Evolutionary conservation across 2,113 vertebrate genomes (phyloP).

Genomic region (Cyrtonyx montezumae): DNA sequence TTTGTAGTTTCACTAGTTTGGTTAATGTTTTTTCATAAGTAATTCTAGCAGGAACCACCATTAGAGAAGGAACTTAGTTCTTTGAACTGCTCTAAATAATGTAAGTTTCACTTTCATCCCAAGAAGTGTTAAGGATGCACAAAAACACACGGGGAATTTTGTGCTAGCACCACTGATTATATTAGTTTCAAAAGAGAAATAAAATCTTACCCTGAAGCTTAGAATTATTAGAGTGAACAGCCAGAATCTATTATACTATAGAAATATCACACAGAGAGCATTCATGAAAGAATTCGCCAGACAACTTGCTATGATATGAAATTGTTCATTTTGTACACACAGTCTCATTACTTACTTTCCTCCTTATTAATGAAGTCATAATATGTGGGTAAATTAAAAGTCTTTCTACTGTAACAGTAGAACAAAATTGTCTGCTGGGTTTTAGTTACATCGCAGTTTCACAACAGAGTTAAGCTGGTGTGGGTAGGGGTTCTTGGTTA

Average conservation of each 20-base stretch:
- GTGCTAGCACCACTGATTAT: conserved; percentile 72
- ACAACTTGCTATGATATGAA: conserved; percentile 21
- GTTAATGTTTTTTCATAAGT: conserved; percentile 65
- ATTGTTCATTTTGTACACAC: conserved; percentile 63
- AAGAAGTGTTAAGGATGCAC: conserved; percentile 71
- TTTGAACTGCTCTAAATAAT: conserved; percentile 73
- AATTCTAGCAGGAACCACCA: conserved; percentile 57
- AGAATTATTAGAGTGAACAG: conserved; percentile 74
- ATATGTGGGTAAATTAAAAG: conserved; percentile 62
- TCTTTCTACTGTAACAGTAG: conserved; percentile 15
- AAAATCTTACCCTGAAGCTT: conserved; percentile 73
- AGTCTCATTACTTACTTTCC: conserved; percentile 64
- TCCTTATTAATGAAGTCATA: conserved; percentile 67
- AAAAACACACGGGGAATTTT: conserved; percentile 74
- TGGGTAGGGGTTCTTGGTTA: rapidly evolving
- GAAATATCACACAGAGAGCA: conserved; percentile 72
- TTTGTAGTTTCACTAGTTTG: conserved; percentile 55
- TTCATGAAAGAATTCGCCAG: conserved; percentile 68
- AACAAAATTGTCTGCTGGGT: not conserved
- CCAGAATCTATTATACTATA: conserved; percentile 71
- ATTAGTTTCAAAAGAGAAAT: conserved; percentile 77
- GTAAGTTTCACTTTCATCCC: conserved; percentile 63
- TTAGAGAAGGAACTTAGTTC: conserved; percentile 57
- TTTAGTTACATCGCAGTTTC: not conserved
- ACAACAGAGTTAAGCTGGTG: not conserved